Evolutionary conservation across 2,113 vertebrate genomes (phyloP), one percentile per base, ranked within the genome.

Genomic region (Lepus americanus): DNA sequence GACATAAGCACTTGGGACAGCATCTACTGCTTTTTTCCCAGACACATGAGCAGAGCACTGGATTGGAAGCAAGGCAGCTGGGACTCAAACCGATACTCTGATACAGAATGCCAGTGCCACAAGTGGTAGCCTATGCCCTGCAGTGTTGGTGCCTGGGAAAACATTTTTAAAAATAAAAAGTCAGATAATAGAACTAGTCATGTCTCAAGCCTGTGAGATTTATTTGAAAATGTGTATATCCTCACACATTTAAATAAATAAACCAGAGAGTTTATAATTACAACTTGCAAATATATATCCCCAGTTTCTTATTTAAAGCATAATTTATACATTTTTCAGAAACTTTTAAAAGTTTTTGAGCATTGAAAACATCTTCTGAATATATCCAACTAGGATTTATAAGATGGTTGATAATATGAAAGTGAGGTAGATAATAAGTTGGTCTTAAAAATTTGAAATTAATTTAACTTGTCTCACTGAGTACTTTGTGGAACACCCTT

Each of bases 241-340:
- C 16, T 90, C n/a, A 85, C 8, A 59, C 22, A 66, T 55, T 78
- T 89, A 70, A 55, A 79, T 31, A 67, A 49, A 84, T 80, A 92
- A 90, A 53, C 12, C n/a, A 84, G 49, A 80, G 1, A 14, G 4
- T 53, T 89, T 82, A n/a, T 69, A 49, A 39, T 86, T 64, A 61
- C 61, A 20, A 76, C 64, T 31, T 74, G 4, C 0, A 69, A 31
- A 74, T 17, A 4, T 55, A 92, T 90, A 7, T 0, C 5, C 11
- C 3, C 13, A 31, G 31, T 36, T 81, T 80, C 12, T 89, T 66
- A 36, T 61, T 9, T 94, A 87, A 17, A 92, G 22, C 25, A 53
- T 67, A 53, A 76, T 23, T 53, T 9, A 27, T 0, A n/a, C 0
- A 27, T 70, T 76, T 87, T 59, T 36, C 4, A 51, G 5, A 89